Percentiles rank a stretch among this genome's conserved stretches.
Conservation (phyloP, 1,140 invertebrate genomes). For the Ganaspis sp. region DNA sequence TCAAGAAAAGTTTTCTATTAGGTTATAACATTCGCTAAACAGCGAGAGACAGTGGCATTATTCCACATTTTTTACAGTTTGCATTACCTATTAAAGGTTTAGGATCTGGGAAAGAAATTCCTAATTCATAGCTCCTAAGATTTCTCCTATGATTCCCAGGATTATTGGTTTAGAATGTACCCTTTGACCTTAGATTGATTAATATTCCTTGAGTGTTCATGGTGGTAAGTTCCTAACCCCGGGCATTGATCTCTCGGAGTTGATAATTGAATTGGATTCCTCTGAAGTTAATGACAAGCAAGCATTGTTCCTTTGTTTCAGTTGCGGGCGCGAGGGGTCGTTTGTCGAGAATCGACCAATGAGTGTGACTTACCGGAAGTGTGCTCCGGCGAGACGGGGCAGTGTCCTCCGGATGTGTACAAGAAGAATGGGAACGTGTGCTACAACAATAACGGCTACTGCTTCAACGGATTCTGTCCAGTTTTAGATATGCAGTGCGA, state of each 20-base stretch:
- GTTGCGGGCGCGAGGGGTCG: constrained; percentile 84
- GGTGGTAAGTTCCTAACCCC: not conserved
- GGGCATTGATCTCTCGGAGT: constrained; percentile 1
- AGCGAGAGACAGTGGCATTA: too few relatives aligned
- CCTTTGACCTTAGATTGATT: not conserved
- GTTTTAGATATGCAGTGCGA: constrained; percentile 91
- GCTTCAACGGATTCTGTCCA: constrained; percentile 94
- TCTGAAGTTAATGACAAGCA: constrained; percentile 18
- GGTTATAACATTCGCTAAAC: too few relatives aligned
- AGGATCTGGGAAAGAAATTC: too few relatives aligned
- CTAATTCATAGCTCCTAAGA: too few relatives aligned
- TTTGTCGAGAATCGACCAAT: constrained; percentile 89
- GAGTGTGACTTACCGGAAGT: constrained; percentile 97
- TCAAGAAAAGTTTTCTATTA: too few relatives aligned
- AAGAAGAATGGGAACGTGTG: constrained; percentile 94
- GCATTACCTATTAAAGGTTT: too few relatives aligned
- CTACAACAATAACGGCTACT: constrained; percentile 84
- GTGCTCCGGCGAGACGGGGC: constrained; percentile 89
- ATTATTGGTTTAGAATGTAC: too few relatives aligned
- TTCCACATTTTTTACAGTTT: too few relatives aligned
- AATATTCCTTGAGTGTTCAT: not conserved
- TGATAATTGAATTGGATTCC: constrained; percentile 9
- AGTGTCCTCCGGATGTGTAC: constrained; percentile 91
- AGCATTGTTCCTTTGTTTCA: constrained; percentile 67
- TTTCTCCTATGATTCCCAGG: too few relatives aligned